Base-by-base conservation (phyloP, 2,113 vertebrate species). In the Neopipo cinnamomea region DNA sequence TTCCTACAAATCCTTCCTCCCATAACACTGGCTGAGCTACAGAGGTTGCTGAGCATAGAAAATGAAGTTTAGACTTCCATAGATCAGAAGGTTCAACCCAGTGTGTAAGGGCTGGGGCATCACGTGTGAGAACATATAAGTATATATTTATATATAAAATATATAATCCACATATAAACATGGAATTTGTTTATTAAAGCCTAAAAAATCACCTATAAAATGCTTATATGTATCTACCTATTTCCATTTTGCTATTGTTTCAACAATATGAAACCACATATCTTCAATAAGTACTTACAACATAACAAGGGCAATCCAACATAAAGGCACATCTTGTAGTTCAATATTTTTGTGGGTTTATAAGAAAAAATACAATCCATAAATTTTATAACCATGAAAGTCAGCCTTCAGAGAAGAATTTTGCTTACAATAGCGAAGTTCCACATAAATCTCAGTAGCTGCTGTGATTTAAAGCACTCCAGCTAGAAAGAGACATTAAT, bases 61-160 rank as follows among this genome's bases (percentile, higher is more conserved):
- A 75, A 92, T 14, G 8, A 71, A 75, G 9, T n/a, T 71, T 37
- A 52, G 62, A 37, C 23, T 62, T 87, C 37, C n/a, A 52, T 28
- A 39, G 33, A 44, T 58, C 27, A 79, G 37, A 23, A 52, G 8
- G 17, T 25, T 49, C 42, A 67, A 33, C 10, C 11, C 37, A 23
- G 18, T 8, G 30, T 63, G 31, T 52, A 58, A 33, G 14, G 31
- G 18, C 71, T 74, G 23, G 20, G 24, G 7, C 37, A 82, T 39
- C 46, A 28, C 0, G 0, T 35, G 11, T 52, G 50, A 70, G 17
- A 71, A 28, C 0, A 1, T 23, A 30, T 24, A 72, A 61, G 39
- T 41, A 28, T 41, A 9, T 41, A 42, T 30, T 39, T 39, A 62
- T 41, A 41, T 21, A 14, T 41, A 63, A 42, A 63, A 63, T 63